Evolutionary conservation across 23 tunicate genomes (phyloP).

Genomic region (Styela plicata): DNA sequence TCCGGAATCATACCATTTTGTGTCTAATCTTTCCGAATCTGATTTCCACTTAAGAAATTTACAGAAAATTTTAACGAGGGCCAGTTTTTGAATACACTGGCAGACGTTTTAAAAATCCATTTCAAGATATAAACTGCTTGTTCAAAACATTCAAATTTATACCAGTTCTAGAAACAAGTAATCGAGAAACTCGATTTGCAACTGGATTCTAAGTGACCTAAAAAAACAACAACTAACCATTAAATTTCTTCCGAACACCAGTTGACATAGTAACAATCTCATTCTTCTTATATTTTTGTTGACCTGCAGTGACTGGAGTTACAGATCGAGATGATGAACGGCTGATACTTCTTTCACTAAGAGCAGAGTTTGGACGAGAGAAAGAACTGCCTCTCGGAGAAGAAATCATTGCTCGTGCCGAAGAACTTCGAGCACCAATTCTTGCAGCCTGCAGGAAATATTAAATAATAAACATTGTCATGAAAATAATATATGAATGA

Average conservation of each 20-base stretch:
- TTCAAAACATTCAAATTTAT: neutral
- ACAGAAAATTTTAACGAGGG: no score
- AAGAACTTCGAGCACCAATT: constrained; percentile 13
- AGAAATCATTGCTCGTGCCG: constrained; percentile 1
- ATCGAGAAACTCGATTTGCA: neutral
- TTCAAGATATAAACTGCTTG: neutral
- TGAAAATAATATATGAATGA: no score
- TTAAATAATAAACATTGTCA: no score
- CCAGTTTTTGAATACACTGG: no score
- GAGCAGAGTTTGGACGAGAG: constrained; percentile 73
- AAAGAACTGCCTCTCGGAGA: constrained; percentile 25
- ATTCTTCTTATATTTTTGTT: constrained; percentile 86
- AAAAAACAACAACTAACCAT: no score
- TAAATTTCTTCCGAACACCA: constrained; percentile 95
- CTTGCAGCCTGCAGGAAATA: no score
- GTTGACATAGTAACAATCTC: constrained; percentile 85
- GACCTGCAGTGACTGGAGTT: constrained; percentile 49
- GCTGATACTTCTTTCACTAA: constrained; percentile 84
- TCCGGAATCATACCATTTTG: no score
- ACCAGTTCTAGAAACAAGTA: neutral
- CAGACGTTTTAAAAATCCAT: no score
- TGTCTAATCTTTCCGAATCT: no score
- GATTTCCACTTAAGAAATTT: no score
- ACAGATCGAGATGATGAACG: constrained; percentile 74
- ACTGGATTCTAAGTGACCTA: neutral